These are phyloP conservation scores for Anarhynchus alexandrinus DNA, from an alignment of 2,113 vertebrate genomes.

Conservation along the genomic window DNA sequence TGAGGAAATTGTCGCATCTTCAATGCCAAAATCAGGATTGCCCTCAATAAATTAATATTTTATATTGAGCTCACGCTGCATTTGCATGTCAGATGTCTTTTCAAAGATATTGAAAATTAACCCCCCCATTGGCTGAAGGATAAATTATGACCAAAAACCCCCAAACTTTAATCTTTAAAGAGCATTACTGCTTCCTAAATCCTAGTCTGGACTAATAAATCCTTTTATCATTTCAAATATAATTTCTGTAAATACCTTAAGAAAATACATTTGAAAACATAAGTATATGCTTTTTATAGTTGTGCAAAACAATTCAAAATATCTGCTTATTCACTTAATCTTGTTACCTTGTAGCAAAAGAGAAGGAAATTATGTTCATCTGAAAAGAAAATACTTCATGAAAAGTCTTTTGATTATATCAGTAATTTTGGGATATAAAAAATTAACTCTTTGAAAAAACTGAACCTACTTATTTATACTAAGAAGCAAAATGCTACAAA, in stretches of 20 bases:
- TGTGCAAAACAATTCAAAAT: neutral
- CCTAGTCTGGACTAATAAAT: neutral
- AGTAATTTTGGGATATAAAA: neutral
- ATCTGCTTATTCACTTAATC: neutral
- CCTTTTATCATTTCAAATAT: neutral
- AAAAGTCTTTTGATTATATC: neutral
- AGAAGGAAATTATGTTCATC: neutral
- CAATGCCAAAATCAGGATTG: neutral
- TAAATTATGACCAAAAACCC: neutral
- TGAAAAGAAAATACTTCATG: neutral
- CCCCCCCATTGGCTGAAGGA: neutral
- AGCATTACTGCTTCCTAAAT: conserved; percentile 18
- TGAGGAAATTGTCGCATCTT: neutral
- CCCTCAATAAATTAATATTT: neutral
- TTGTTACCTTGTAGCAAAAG: neutral
- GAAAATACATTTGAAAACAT: neutral
- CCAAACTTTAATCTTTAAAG: neutral
- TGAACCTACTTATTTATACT: neutral
- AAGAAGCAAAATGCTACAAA: neutral
- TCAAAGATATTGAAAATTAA: neutral
- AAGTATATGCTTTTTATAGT: neutral
- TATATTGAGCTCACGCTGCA: neutral
- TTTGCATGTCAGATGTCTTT: neutral
- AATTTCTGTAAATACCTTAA: neutral
- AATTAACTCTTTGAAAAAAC: neutral